phyloP scores from a whole-genome alignment of 2,888 invertebrate species.

The Belgica antarctica region DNA sequence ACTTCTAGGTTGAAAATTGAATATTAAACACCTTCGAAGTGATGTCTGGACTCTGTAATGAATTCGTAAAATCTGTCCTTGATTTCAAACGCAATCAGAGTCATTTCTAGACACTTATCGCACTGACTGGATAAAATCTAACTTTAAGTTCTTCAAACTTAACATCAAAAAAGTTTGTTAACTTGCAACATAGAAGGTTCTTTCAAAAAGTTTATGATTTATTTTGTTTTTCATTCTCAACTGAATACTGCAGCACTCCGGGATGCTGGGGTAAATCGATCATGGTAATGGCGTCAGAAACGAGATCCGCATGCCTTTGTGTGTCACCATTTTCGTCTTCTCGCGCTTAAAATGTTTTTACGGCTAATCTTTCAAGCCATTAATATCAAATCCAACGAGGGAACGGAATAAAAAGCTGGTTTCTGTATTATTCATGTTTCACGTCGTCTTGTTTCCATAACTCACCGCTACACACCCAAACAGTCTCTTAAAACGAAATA shows the following conservation, averaged over 20 bases:
- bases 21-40: too few species aligned
- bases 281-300: neutral
- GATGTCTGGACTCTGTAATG: too few species aligned
- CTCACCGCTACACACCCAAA: neutral
- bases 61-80: too few species aligned
- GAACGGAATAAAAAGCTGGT: neutral
- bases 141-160: too few species aligned
- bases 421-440: conserved; percentile 23
- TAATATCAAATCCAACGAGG: neutral
- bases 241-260: neutral
- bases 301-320: neutral
- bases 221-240: too few species aligned
- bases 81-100: too few species aligned
- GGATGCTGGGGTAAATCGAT: neutral
- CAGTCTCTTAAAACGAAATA: neutral
- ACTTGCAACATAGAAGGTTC: too few species aligned
- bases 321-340: neutral
- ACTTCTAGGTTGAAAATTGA: neutral
- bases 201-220: too few species aligned
- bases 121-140: too few species aligned
- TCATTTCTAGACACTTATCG: too few species aligned
- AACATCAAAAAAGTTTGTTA: too few species aligned
- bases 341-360: neutral
- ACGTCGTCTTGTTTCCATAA: conserved; percentile 5
- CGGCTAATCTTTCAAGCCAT: neutral